These are phyloP conservation scores for Cristatella mucedo DNA, from an alignment of 2,888 invertebrate genomes.

Conservation along the genomic window DNA sequence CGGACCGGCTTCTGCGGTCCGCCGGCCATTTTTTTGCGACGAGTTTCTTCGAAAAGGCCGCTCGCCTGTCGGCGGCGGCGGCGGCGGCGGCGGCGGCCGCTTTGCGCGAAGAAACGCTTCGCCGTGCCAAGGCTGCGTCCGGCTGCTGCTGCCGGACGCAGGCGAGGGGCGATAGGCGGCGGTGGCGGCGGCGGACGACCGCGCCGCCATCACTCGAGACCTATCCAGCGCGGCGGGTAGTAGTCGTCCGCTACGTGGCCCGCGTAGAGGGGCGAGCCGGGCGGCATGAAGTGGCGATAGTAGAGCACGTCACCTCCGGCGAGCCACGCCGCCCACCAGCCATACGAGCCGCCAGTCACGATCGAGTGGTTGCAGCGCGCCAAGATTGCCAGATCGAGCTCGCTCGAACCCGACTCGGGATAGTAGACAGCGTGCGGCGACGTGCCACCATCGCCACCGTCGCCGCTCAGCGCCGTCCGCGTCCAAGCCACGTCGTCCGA, in stretches of 20 bases:
- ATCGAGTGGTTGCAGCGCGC: conserved; percentile 29
- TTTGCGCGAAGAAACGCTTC: too few relatives aligned
- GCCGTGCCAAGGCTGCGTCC: too few relatives aligned
- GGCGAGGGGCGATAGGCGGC: too few relatives aligned
- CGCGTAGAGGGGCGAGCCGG: conserved; percentile 25
- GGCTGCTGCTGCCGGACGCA: too few relatives aligned
- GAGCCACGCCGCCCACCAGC: conserved; percentile 39
- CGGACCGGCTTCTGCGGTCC: too few relatives aligned
- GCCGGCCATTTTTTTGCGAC: too few relatives aligned
- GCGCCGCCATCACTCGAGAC: too few relatives aligned
- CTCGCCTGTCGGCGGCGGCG: too few relatives aligned
- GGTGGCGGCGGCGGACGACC: too few relatives aligned
- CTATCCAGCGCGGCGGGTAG: conserved; percentile 33
- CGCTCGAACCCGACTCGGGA: conserved; percentile 18
- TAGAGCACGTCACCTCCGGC: conserved; percentile 28
- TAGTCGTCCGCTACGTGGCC: conserved; percentile 28
- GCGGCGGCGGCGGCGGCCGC: too few relatives aligned
- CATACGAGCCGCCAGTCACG: conserved; percentile 33
- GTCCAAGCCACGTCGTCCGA: conserved; percentile 34
- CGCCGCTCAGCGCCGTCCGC: conserved; percentile 18
- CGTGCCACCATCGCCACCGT: too few relatives aligned
- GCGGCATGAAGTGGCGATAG: conserved; percentile 31
- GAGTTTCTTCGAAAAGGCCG: too few relatives aligned
- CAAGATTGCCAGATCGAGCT: conserved; percentile 33
- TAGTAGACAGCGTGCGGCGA: conserved; percentile 15